These are phyloP conservation scores for Danio aesculapii DNA, from an alignment of 2,797 vertebrate species.

Conservation along the genomic window DNA sequence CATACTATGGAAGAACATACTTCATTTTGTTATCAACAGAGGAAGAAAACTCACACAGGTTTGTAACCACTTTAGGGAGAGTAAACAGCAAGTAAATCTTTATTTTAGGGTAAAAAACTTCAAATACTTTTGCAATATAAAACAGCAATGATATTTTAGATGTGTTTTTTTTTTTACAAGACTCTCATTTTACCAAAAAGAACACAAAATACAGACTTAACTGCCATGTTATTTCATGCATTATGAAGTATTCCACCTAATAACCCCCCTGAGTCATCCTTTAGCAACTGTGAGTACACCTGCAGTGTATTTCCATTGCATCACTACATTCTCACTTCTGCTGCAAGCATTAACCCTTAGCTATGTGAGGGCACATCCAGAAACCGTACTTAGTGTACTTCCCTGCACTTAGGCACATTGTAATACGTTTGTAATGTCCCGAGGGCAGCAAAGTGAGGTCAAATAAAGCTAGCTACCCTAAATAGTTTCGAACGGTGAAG, in stretches of 20 bases:
- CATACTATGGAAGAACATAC: too few species aligned
- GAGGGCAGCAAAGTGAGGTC: not conserved
- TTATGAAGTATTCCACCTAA: constrained; percentile 43
- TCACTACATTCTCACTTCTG: constrained; percentile 45
- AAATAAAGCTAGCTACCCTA: not conserved
- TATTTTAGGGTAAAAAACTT: too few species aligned
- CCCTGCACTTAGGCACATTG: constrained; percentile 4
- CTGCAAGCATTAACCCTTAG: constrained; percentile 36
- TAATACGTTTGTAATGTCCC: constrained; percentile 30
- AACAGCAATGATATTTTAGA: too few species aligned
- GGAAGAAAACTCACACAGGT: too few species aligned
- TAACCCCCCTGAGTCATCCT: constrained; percentile 26
- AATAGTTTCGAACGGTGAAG: constrained; percentile 1
- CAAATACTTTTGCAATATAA: too few species aligned
- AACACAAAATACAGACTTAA: not conserved
- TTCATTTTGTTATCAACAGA: too few species aligned
- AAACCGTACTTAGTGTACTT: constrained; percentile 13
- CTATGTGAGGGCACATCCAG: constrained; percentile 12
- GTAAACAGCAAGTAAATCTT: too few species aligned
- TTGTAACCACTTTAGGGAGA: too few species aligned
- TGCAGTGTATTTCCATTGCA: constrained; percentile 50
- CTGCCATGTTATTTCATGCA: constrained; percentile 32
- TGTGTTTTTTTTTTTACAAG: too few species aligned
- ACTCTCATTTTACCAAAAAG: not conserved
- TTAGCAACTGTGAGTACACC: constrained; percentile 41